Percentiles rank a stretch among this genome's conserved stretches.
These are phyloP conservation scores for Phainopepla nitens DNA, from an alignment of 2,113 vertebrate genomes.

Conservation along the genomic window DNA sequence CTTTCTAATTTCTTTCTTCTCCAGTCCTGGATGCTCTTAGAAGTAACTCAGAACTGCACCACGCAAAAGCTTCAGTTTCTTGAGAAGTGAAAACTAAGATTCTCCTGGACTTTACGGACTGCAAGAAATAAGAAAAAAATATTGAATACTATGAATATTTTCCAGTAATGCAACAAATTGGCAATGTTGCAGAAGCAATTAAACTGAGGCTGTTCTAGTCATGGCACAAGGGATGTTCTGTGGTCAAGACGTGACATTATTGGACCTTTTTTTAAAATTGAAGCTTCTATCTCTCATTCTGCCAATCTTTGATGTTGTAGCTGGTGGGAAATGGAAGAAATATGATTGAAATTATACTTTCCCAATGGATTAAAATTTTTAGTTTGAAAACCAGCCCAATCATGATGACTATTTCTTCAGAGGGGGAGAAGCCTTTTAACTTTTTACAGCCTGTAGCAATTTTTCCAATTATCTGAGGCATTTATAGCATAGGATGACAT, in stretches of 20 bases:
- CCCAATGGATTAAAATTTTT: not conserved
- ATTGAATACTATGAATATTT: not conserved
- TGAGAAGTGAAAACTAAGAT: not conserved
- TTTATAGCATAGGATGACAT: not conserved
- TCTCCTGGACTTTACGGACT: not conserved
- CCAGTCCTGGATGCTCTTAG: not conserved
- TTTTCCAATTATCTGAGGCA: not conserved
- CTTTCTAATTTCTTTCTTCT: not conserved
- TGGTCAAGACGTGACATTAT: not conserved
- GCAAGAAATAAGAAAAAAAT: not conserved
- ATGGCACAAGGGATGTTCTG: not conserved
- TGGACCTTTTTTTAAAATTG: not conserved
- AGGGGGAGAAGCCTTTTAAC: not conserved
- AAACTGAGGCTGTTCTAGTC: not conserved
- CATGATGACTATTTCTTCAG: not conserved
- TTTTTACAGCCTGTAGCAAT: not conserved
- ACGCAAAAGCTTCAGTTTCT: not conserved
- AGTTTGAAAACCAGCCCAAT: not conserved
- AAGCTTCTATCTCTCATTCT: not conserved
- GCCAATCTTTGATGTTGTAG: not conserved
- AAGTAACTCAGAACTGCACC: not conserved
- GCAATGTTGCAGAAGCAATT: not conserved
- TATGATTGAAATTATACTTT: not conserved
- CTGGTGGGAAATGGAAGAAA: conserved; percentile 5
- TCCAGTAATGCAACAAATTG: not conserved